phyloP scores from a whole-genome alignment of 2,888 invertebrate genomes.

The Apeira syringaria region DNA sequence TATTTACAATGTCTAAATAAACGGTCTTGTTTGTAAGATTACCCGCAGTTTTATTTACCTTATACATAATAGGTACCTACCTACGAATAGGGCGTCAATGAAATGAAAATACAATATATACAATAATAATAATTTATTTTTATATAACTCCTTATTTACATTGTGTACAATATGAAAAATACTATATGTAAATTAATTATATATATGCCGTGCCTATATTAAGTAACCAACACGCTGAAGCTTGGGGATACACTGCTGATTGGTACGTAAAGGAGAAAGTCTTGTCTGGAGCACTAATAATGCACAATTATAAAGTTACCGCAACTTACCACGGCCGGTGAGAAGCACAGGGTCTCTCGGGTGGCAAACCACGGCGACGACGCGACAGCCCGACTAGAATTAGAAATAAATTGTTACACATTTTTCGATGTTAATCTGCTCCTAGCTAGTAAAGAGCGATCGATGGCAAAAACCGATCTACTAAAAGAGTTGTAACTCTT shows the following conservation, averaged over 20 bases:
- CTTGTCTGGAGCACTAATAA: constrained; percentile 52
- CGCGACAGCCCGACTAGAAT: constrained; percentile 67
- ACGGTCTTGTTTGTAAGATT: constrained; percentile 71
- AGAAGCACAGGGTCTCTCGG: constrained; percentile 26
- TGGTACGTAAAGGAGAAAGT: constrained; percentile 9
- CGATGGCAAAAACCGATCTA: too few species aligned
- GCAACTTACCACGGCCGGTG: constrained; percentile 67
- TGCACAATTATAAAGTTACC: constrained; percentile 67
- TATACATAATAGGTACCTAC: background rate
- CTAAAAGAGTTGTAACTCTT: too few species aligned
- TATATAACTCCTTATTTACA: constrained; percentile 51
- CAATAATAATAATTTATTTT: constrained; percentile 39
- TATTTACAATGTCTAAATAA: constrained; percentile 80
- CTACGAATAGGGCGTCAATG: background rate
- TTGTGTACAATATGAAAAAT: constrained; percentile 41
- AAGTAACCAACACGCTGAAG: constrained; percentile 38
- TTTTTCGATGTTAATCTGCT: too few species aligned
- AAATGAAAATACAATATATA: constrained; percentile 58
- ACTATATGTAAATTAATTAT: constrained; percentile 21
- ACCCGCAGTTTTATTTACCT: constrained; percentile 44
- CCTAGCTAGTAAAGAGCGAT: too few species aligned
- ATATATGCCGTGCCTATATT: constrained; percentile 35
- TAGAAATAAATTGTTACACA: constrained; percentile 29
- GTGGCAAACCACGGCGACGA: constrained; percentile 8
- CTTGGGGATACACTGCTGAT: constrained; percentile 9